Evolutionary conservation across 2,888 invertebrate species (phyloP), one percentile per base, ranked within the genome.

Genomic region (Eudasyphora cyanicolor): DNA sequence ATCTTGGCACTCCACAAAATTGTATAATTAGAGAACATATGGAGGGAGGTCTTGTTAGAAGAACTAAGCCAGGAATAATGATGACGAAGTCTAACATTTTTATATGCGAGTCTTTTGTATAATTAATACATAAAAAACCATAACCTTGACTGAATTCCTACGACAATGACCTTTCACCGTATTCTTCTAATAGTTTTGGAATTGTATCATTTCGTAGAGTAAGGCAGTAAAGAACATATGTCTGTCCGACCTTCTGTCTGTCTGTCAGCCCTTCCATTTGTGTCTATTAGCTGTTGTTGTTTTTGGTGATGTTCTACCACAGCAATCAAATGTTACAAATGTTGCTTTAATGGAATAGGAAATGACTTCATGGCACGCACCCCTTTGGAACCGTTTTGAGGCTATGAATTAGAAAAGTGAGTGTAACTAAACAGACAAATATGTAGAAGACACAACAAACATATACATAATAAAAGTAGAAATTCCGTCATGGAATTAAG

Each of bases 291-390:
- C 49, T 49, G 49, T 49, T 45, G 12, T 45, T 49, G 49, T 49
- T 49, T 5, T 45, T 45, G 45, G 12, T 45, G 45, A 14, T 45
- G 45, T n/a, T 12, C 6, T 45, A 21, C 54, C 0, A 54, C 49
- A 49, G 8, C 57, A 57, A 57, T 57, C 57, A 57, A 57, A 57
- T 57, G 57, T 57, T 24, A 57, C 38, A 64, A 64, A 64, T 64
- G 64, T 38, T 64, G 38, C 64, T 62, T 62, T 64, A 64, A 64
- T 64, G 32, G 64, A 19, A 45, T 8, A 62, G 29, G 29, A 74
- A 74, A 74, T 62, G 74, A 62, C 45, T 62, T 74, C 62, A 74
- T 74, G 42, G 45, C 74, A 74, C 74, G 74, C 74, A 62, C 74
- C 14, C 14, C 64, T 19, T 12, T 5, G 54, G 27, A 57, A 27